Base-by-base conservation (phyloP, 2,888 invertebrate species). In the Calameuta pallipes region DNA sequence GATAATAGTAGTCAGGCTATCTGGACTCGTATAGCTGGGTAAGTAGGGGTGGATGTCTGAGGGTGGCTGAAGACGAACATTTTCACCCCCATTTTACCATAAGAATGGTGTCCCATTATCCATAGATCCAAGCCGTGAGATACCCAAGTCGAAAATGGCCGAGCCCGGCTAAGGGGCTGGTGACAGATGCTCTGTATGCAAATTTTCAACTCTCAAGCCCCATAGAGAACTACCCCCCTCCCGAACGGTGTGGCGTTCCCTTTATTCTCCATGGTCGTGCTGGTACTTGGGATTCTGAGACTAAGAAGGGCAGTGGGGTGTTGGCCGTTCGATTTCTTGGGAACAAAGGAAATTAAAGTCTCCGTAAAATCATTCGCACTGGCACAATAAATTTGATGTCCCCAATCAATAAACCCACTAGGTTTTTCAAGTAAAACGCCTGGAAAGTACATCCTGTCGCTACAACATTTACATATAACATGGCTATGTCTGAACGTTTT, bases 101-200 rank as follows among this genome's bases (percentile, higher is more conserved):
- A 90, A 91, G 91, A 91, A 91, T 91, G 88, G 90, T 86, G 56
- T 85, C 85, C 88, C 87, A 91, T 91, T 91, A 91, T 91, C 90
- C 88, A 88, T 89, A 90, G 90, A 90, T 90, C 87, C 89, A 85
- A 87, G 86, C 82, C 83, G 81, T 86, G 84, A 90, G 90, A 91
- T 90, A 90, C 88, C 87, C 85, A 81, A 89, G 87, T 90, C 85
- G 91, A 90, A 90, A 91, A 91, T 90, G 87, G 90, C 88, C 87
- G 86, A 88, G 87, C 87, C 83, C 79, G 56, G 88, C 88, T 89
- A 89, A 90, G 90, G 91, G 91, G 89, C 90, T 89, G 91, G 90
- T 90, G 91, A 91, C 90, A 91, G 91, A 91, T 91, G 91, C 90
- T 91, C 90, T 90, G 90, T 90, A 91, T 91, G 91, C 90, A 91